Conservation (phyloP, 2,113 vertebrate genomes). For the Steatornis caripensis region DNA sequence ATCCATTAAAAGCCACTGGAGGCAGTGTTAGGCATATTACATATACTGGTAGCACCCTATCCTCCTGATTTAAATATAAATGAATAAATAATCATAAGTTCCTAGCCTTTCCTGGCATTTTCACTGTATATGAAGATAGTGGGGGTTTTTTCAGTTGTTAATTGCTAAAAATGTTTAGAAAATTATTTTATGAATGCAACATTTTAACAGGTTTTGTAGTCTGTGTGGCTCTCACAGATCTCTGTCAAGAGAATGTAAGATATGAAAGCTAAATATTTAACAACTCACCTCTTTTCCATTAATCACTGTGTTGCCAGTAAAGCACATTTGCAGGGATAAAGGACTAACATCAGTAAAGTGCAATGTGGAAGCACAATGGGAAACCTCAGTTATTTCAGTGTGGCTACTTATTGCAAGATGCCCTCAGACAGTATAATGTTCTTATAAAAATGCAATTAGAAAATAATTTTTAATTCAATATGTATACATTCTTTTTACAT, state of each 20-base stretch:
- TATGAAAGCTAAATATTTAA: constrained; percentile 54
- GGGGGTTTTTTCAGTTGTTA: not conserved
- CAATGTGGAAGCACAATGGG: not conserved
- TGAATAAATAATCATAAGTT: not conserved
- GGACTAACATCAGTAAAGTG: not conserved
- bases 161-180: not conserved
- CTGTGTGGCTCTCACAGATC: not conserved
- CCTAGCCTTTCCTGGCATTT: not conserved
- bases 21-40: not conserved
- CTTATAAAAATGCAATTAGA: not conserved
- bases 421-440: not conserved
- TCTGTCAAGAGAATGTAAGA: constrained; percentile 9
- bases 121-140: not conserved
- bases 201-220: not conserved
- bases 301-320: constrained; percentile 11
- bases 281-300: not conserved
- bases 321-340: constrained; percentile 1
- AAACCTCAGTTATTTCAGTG: not conserved
- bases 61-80: not conserved
- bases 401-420: not conserved
- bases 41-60: not conserved
- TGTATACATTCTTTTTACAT: not conserved
- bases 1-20: not conserved
- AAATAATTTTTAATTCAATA: not conserved
- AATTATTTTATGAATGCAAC: not conserved